Conservation (phyloP, 1,140 invertebrate genomes). For the Battus philenor region DNA sequence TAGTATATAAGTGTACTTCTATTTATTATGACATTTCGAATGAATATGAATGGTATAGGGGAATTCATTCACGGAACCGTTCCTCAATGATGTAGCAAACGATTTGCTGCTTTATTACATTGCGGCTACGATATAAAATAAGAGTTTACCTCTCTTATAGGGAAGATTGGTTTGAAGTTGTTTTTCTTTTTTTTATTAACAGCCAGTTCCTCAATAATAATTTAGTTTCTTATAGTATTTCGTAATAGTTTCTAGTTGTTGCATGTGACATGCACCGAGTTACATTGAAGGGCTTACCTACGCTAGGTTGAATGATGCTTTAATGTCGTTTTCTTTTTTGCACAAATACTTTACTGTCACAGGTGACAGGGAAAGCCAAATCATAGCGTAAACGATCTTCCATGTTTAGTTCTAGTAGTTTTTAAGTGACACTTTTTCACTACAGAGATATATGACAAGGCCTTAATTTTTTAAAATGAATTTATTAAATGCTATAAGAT, state of each 20-base stretch:
- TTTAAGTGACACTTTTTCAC: slow-evolving; percentile 2
- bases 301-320: slow-evolving; percentile 1
- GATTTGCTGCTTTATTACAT: neutral
- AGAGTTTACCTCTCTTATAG: neutral
- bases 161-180: neutral
- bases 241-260: too few species aligned
- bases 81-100: slow-evolving; percentile 17
- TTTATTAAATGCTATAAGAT: slow-evolving; percentile 20
- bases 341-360: slow-evolving; percentile 11
- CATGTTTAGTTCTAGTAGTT: slow-evolving; percentile 28
- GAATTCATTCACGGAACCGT: slow-evolving; percentile 22
- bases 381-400: slow-evolving; percentile 29
- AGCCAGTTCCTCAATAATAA: slow-evolving; percentile 29
- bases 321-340: slow-evolving; percentile 3
- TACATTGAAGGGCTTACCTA: too few species aligned
- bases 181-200: slow-evolving; percentile 5
- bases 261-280: too few species aligned
- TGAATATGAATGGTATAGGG: slow-evolving; percentile 29
- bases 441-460: slow-evolving; percentile 14
- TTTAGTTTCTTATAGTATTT: slow-evolving; percentile 19
- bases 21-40: slow-evolving; percentile 39
- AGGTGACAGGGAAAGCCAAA: slow-evolving; percentile 27
- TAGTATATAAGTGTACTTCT: slow-evolving; percentile 46
- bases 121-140: slow-evolving; percentile 17
- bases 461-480: slow-evolving; percentile 16